Conservation (phyloP, 1,140 invertebrate genomes). For the Drosophila yakuba region DNA sequence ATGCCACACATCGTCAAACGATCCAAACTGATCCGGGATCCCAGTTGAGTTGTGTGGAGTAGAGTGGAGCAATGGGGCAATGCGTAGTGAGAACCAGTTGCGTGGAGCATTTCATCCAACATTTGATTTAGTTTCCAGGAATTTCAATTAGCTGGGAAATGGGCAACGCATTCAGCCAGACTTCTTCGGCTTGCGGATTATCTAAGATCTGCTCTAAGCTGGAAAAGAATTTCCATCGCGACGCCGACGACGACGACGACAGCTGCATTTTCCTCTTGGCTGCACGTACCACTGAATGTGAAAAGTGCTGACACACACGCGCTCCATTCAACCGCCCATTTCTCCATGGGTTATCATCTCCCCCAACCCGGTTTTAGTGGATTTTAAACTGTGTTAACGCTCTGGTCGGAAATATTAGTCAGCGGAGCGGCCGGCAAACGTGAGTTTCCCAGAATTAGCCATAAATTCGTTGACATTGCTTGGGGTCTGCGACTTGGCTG, state of each 20-base stretch:
- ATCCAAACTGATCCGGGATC: constrained; percentile 12
- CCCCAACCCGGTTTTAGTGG: constrained; percentile 30
- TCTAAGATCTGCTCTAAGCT: constrained; percentile 57
- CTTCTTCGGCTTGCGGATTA: constrained; percentile 40
- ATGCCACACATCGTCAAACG: constrained; percentile 30
- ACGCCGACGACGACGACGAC: constrained; percentile 10
- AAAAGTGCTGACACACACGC: constrained; percentile 43
- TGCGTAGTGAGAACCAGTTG: constrained; percentile 47
- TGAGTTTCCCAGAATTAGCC: constrained; percentile 41
- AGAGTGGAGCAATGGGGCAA: not conserved
- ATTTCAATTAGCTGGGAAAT: constrained; percentile 59
- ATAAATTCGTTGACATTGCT: constrained; percentile 49
- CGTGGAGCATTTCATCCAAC: constrained; percentile 38
- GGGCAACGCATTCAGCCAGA: constrained; percentile 37
- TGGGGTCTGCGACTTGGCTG: constrained; percentile 17
- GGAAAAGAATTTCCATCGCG: constrained; percentile 36
- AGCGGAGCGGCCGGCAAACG: constrained; percentile 20
- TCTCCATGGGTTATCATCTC: not conserved
- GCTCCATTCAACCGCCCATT: constrained; percentile 13
- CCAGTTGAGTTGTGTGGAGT: not conserved
- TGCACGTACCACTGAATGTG: constrained; percentile 43
- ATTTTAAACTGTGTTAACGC: constrained; percentile 49
- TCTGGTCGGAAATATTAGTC: constrained; percentile 44
- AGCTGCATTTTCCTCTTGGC: constrained; percentile 44
- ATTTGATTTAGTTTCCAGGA: constrained; percentile 57